These are phyloP conservation scores for Ciconia maguari DNA, from an alignment of 2,113 vertebrate species.

Conservation along the genomic window DNA sequence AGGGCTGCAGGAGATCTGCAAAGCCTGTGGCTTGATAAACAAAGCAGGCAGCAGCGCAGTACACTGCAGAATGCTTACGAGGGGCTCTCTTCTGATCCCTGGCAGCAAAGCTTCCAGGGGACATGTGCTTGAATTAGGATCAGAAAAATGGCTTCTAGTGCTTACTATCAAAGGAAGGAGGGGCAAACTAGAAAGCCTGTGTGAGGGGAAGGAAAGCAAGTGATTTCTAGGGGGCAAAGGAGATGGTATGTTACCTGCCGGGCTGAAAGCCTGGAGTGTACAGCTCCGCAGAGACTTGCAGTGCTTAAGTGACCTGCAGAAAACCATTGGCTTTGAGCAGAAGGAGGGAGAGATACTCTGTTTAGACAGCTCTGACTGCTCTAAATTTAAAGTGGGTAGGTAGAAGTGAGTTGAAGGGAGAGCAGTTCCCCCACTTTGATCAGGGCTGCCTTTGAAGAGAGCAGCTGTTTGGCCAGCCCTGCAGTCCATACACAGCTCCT, in stretches of 20 bases:
- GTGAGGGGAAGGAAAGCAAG: neutral
- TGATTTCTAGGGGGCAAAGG: neutral
- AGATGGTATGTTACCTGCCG: neutral
- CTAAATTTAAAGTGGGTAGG: neutral
- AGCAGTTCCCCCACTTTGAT: neutral
- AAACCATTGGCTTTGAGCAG: neutral
- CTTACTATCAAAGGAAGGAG: neutral
- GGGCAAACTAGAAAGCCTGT: neutral
- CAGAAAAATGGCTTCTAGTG: neutral
- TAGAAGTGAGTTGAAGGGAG: neutral
- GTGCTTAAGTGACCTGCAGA: neutral
- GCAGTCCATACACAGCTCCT: neutral
- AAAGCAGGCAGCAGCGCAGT: neutral
- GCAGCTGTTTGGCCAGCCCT: neutral
- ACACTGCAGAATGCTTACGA: neutral
- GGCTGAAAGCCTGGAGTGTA: neutral
- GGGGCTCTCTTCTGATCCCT: neutral
- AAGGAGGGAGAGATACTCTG: neutral
- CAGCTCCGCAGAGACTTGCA: neutral
- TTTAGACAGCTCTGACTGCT: neutral
- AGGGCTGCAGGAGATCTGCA: neutral
- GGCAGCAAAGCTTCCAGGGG: neutral
- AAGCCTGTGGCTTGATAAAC: neutral
- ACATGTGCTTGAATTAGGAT: fast-evolving
- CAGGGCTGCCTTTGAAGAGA: neutral